Conservation (phyloP, 2,888 invertebrate species). For the Eulithis prunata region DNA sequence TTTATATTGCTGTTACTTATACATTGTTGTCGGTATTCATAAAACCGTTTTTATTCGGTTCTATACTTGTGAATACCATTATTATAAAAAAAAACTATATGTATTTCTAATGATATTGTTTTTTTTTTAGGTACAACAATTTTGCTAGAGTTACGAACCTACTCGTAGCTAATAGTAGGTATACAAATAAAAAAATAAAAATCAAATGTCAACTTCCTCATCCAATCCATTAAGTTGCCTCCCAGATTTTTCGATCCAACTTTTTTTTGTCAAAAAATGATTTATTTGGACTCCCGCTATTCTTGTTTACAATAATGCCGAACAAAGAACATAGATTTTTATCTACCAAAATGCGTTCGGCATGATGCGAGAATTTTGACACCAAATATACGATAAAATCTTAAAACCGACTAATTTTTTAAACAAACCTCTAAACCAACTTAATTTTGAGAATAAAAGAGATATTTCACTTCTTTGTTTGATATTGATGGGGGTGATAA, state of each 20-base stretch:
- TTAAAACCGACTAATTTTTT: slow-evolving; percentile 82
- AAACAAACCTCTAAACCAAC: slow-evolving; percentile 80
- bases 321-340: slow-evolving; percentile 75
- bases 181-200: neutral
- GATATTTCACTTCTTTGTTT: slow-evolving; percentile 65
- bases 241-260: slow-evolving; percentile 28
- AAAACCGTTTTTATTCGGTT: too few species aligned
- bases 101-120: too few species aligned
- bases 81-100: too few species aligned
- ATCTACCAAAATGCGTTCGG: slow-evolving; percentile 77
- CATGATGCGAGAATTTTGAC: slow-evolving; percentile 84
- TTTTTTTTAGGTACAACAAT: too few species aligned
- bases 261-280: slow-evolving; percentile 59
- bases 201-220: neutral
- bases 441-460: slow-evolving; percentile 81
- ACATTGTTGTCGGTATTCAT: too few species aligned
- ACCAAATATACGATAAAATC: slow-evolving; percentile 82
- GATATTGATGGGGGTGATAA: slow-evolving; percentile 59
- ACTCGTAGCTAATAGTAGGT: neutral
- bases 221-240: slow-evolving; percentile 24
- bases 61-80: too few species aligned
- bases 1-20: too few species aligned
- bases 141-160: too few species aligned
- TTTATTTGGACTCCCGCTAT: slow-evolving; percentile 82
- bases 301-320: slow-evolving; percentile 75